Evolutionary conservation across 2,797 vertebrate genomes (phyloP), one percentile per base, ranked within the genome.

Genomic region (Ctenopoma multispine): DNA sequence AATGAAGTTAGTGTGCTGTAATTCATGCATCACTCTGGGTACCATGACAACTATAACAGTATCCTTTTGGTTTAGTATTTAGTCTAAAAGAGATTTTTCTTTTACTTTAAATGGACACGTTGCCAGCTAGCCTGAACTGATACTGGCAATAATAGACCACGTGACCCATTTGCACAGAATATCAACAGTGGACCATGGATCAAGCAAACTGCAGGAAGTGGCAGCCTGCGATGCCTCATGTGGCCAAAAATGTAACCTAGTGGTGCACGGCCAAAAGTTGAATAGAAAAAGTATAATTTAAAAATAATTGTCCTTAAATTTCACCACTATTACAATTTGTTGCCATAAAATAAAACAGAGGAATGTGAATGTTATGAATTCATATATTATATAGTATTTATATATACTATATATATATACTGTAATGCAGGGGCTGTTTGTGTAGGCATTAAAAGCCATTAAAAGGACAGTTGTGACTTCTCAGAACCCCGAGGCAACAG

Each of bases 401-500:
- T 34, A 34, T 34, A 34, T 3, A 24, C 31, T 31, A 31, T 38
- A 38, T 38, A 13, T 38, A 13, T 38, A 38, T 38, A 34, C 1
- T 15, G n/a, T 23, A 56, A 53, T 70, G 29, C 18, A 62, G 27
- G 31, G 18, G 68, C 12, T 15, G 3, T 66, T 65, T 70, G 23
- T 36, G 62, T 47, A 2, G 50, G 41, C 59, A 72, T 72, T 75
- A 65, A 48, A 69, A 70, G 70, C 58, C 47, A 70, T 81, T 66
- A 54, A 62, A 50, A 62, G 46, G 56, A 47, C 24, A 67, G 57
- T 66, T 81, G 56, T 63, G 63, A 69, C 75, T 68, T 34, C 20
- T 80, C 29, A 44, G 9, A 70, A 60, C 66, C 48, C 73, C 5
- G 51, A 69, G 53, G 68, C 86, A 67, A 75, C 53, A 63, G 67